phyloP scores from a whole-genome alignment of 1,140 invertebrate species.

The Hyphantria cunea region DNA sequence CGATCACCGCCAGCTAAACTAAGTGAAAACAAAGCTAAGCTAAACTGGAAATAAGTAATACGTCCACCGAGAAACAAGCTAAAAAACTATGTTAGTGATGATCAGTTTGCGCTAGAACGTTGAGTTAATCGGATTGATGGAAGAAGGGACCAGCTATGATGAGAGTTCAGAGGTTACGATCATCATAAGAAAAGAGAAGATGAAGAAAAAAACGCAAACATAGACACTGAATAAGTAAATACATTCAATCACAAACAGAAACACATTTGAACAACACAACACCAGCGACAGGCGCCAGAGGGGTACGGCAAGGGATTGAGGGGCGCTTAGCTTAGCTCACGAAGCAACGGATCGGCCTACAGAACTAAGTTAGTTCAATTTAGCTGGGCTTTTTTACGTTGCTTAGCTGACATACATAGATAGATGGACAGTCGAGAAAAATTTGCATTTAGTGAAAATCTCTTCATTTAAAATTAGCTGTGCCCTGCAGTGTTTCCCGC shows the following conservation, averaged over 20 bases:
- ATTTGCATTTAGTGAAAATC: no score
- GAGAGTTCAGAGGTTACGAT: constrained; percentile 28
- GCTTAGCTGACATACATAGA: constrained; percentile 11
- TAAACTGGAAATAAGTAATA: constrained; percentile 21
- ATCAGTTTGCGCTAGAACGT: constrained; percentile 22
- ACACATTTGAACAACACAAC: neutral
- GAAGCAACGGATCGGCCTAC: neutral
- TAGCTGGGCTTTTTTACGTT: neutral
- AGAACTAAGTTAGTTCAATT: constrained; percentile 1
- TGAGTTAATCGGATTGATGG: constrained; percentile 24
- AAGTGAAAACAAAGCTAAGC: constrained; percentile 22
- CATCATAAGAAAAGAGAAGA: constrained; percentile 16
- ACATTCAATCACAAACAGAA: neutral
- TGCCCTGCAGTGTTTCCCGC: no score
- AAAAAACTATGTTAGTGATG: no score
- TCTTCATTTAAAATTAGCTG: no score
- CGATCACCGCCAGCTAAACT: no score
- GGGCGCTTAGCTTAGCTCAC: neutral
- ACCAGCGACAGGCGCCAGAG: constrained; percentile 1
- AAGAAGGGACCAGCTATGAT: constrained; percentile 14
- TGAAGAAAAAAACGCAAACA: constrained; percentile 18
- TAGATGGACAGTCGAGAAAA: no score
- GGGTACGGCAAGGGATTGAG: constrained; percentile 3
- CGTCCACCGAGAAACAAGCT: constrained; percentile 31
- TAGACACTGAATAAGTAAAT: constrained; percentile 8